Conservation (phyloP, 2,113 vertebrate species). For the Thomomys bottae region DNA sequence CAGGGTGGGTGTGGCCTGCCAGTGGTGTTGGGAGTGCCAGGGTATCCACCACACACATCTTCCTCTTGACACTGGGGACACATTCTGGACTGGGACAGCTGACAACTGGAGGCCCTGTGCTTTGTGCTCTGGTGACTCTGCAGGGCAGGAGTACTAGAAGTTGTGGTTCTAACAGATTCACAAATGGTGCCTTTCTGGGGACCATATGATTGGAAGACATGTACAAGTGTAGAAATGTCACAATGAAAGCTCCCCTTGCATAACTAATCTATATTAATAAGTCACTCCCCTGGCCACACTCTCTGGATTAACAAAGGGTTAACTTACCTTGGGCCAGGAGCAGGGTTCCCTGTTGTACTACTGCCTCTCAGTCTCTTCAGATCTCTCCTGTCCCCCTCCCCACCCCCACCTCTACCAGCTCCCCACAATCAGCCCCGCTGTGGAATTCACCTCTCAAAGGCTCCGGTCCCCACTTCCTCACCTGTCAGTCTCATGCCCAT, state of each 20-base stretch:
- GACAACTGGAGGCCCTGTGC: not conserved
- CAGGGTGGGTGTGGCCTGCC: rapidly evolving
- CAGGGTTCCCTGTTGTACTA: not conserved
- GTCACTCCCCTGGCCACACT: no score
- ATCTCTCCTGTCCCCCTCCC: no score
- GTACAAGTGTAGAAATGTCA: no score
- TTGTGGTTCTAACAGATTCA: not conserved
- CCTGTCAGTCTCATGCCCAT: not conserved
- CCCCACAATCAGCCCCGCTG: not conserved
- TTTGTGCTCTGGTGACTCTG: not conserved
- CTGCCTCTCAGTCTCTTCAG: no score
- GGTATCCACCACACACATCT: rapidly evolving
- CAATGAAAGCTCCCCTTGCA: no score
- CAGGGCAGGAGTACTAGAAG: not conserved
- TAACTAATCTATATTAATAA: no score
- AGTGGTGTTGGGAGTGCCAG: no score
- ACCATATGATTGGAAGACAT: no score
- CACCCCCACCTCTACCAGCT: not conserved
- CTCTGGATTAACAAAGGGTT: not conserved
- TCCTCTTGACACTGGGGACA: not conserved
- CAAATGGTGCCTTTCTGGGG: not conserved
- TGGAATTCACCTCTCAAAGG: not conserved
- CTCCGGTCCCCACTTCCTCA: not conserved
- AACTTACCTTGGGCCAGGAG: not conserved
- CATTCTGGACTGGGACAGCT: not conserved